phyloP scores from a whole-genome alignment of 2,113 vertebrate species.

The Entomyzon cyanotis region DNA sequence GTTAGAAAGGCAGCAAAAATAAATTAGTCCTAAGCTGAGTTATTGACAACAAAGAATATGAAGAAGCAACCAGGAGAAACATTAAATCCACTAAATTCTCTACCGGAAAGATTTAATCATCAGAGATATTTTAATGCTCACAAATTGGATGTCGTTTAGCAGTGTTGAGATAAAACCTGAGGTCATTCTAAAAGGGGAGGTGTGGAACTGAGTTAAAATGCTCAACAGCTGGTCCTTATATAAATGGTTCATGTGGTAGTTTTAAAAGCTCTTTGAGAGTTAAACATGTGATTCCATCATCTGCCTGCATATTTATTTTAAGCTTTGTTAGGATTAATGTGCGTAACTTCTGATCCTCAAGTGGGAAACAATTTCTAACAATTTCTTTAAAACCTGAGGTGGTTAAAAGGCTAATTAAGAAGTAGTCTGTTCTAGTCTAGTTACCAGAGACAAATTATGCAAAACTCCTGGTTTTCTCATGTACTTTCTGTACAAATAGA shows the following conservation, averaged over 20 bases:
- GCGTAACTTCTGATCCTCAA: neutral
- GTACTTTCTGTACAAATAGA: neutral
- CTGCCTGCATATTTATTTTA: constrained; percentile 9
- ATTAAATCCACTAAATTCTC: neutral
- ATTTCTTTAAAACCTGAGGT: neutral
- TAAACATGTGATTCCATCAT: neutral
- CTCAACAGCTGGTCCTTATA: neutral
- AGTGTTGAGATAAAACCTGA: neutral
- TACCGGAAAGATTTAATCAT: neutral
- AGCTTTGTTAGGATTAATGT: neutral
- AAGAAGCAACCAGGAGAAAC: neutral
- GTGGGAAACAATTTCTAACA: neutral
- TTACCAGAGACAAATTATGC: neutral
- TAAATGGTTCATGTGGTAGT: neutral
- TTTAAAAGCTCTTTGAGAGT: neutral
- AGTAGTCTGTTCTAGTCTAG: neutral
- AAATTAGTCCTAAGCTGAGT: neutral
- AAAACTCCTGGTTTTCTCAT: neutral
- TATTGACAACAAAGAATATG: neutral
- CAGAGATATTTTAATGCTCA: neutral
- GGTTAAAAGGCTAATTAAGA: neutral
- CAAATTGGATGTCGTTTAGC: neutral
- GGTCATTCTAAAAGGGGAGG: neutral
- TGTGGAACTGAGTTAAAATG: neutral
- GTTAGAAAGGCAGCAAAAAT: neutral